Evolutionary conservation across 2,888 invertebrate genomes (phyloP).

Genomic region (Dryobotodes eremita): DNA sequence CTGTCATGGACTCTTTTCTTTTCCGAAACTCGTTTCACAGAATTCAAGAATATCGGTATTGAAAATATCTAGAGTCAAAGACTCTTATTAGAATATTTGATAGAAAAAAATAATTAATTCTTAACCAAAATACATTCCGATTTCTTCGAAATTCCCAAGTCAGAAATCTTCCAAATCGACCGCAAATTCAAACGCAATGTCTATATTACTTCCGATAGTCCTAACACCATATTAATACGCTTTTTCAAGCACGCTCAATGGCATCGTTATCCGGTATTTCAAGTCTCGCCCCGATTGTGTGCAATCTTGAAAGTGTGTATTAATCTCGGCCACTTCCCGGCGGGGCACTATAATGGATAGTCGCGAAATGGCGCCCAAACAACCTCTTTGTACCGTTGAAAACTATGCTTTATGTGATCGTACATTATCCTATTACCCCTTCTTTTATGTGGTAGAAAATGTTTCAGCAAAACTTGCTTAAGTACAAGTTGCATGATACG

Average conservation of each 20-base stretch:
- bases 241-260: conserved; percentile 32
- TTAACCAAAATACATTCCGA: not conserved
- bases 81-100: not conserved
- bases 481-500: conserved; percentile 2
- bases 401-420: conserved; percentile 68
- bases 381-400: conserved; percentile 71
- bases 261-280: conserved; percentile 54
- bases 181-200: conserved; percentile 11
- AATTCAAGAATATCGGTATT: not conserved
- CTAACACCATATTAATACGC: conserved; percentile 12
- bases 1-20: too few species aligned
- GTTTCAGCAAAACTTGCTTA: conserved; percentile 4
- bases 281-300: conserved; percentile 38
- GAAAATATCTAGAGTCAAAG: not conserved
- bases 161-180: not conserved
- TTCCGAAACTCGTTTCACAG: not conserved
- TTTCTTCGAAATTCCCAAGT: not conserved
- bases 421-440: conserved; percentile 41
- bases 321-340: conserved; percentile 74
- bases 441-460: conserved; percentile 11
- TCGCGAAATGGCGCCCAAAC: conserved; percentile 71
- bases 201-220: conserved; percentile 6
- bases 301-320: conserved; percentile 67
- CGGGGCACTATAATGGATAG: conserved; percentile 76
- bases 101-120: not conserved